Percentiles rank a stretch among this genome's conserved stretches.
phyloP scores from a whole-genome alignment of 2,888 invertebrate genomes.

The Acronicta psi region DNA sequence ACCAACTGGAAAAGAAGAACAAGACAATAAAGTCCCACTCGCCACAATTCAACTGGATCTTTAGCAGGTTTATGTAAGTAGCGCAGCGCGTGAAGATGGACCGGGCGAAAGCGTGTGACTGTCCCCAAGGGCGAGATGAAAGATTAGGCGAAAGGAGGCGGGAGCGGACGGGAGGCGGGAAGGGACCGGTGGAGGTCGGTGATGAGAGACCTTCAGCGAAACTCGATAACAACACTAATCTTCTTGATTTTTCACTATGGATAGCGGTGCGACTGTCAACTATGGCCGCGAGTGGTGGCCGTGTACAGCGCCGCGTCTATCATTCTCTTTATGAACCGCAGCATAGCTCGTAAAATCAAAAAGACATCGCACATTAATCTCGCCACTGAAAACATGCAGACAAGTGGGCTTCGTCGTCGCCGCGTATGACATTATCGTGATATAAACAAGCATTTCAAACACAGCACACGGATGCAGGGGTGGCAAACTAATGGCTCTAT shows the following conservation, averaged over 20 bases:
- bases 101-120: conserved; percentile 85
- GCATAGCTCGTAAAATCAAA: conserved; percentile 82
- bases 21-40: conserved; percentile 87
- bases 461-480: conserved; percentile 84
- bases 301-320: conserved; percentile 63
- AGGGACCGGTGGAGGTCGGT: conserved; percentile 65
- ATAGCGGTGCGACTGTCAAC: conserved; percentile 77
- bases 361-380: conserved; percentile 86
- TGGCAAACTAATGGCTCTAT: conserved; percentile 80
- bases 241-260: conserved; percentile 86
- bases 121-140: conserved; percentile 81
- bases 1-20: conserved; percentile 89
- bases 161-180: conserved; percentile 54
- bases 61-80: conserved; percentile 84
- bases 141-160: conserved; percentile 61
- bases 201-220: conserved; percentile 89
- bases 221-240: conserved; percentile 77
- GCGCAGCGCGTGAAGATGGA: conserved; percentile 87
- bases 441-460: conserved; percentile 78
- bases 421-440: conserved; percentile 59
- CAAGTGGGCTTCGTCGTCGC: conserved; percentile 73
- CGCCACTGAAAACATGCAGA: conserved; percentile 84
- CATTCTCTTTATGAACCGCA: conserved; percentile 71
- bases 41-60: conserved; percentile 77
- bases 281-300: conserved; percentile 63